phyloP scores from a whole-genome alignment of 2,797 vertebrate genomes.

The Pseudomugil gertrudae region DNA sequence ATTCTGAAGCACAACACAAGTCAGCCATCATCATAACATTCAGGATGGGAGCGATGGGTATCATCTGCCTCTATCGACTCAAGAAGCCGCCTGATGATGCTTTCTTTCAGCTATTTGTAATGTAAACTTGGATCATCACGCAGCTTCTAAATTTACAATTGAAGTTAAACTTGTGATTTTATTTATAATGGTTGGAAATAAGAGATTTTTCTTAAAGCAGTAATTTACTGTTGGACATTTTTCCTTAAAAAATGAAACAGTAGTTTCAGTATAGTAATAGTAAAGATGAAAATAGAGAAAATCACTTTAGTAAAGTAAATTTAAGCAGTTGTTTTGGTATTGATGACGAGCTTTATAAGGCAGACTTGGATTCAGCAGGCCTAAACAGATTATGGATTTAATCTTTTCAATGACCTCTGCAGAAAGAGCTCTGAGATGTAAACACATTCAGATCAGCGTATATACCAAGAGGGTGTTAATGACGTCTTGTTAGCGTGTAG shows the following conservation, averaged over 20 bases:
- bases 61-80: background rate
- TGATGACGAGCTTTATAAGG: background rate
- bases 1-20: background rate
- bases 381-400: constrained; percentile 34
- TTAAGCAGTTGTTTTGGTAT: background rate
- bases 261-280: background rate
- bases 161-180: background rate
- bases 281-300: background rate
- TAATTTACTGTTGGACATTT: background rate
- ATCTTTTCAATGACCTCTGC: constrained; percentile 24
- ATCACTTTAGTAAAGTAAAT: background rate
- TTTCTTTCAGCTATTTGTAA: background rate
- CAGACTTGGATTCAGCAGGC: background rate
- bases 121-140: background rate
- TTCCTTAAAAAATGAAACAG: too few relatives aligned
- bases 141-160: background rate
- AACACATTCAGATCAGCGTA: constrained; percentile 12
- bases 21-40: background rate
- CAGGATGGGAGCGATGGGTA: background rate
- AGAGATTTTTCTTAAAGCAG: background rate
- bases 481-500: constrained; percentile 4
- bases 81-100: background rate
- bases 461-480: constrained; percentile 10
- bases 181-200: background rate
- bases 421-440: constrained; percentile 9